Evolutionary conservation across 2,888 invertebrate species (phyloP).

Genomic region (Archips crataeganus): DNA sequence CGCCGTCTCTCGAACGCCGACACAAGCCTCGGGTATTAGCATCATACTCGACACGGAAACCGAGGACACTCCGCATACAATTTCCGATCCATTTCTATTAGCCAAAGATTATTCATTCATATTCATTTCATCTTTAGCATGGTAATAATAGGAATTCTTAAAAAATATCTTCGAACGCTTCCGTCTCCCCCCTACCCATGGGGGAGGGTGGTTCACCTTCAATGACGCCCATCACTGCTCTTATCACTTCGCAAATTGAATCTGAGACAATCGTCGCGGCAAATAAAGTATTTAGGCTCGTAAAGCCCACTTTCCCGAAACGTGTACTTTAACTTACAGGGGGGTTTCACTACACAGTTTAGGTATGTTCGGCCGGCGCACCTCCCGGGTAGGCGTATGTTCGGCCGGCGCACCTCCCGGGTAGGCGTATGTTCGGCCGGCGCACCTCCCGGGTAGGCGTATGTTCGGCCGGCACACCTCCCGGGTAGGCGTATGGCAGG

Average conservation of each 20-base stretch:
- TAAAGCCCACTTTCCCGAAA: too few species aligned
- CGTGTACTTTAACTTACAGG: too few species aligned
- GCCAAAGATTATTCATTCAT: slow-evolving; percentile 9
- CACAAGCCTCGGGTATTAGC: background rate
- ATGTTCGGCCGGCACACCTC: too few species aligned
- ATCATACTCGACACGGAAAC: background rate
- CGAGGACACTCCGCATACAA: background rate
- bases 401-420: too few species aligned
- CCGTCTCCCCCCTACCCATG: slow-evolving; percentile 2
- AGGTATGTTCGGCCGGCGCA: too few species aligned
- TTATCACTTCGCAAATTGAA: background rate
- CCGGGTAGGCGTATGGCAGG: too few species aligned
- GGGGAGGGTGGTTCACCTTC: slow-evolving; percentile 12
- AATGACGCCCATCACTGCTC: slow-evolving; percentile 3
- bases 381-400: too few species aligned
- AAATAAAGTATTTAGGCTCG: too few species aligned
- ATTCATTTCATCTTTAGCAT: slow-evolving; percentile 37
- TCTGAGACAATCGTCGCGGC: background rate
- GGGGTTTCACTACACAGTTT: too few species aligned
- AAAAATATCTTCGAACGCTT: slow-evolving; percentile 33
- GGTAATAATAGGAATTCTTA: slow-evolving; percentile 36
- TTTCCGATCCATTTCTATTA: slow-evolving; percentile 8
- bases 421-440: too few species aligned
- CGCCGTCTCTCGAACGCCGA: background rate
- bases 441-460: too few species aligned